These are phyloP conservation scores for Tokudaia tokunoshimensis DNA, from an alignment of 2,797 vertebrate genomes.

Conservation along the genomic window DNA sequence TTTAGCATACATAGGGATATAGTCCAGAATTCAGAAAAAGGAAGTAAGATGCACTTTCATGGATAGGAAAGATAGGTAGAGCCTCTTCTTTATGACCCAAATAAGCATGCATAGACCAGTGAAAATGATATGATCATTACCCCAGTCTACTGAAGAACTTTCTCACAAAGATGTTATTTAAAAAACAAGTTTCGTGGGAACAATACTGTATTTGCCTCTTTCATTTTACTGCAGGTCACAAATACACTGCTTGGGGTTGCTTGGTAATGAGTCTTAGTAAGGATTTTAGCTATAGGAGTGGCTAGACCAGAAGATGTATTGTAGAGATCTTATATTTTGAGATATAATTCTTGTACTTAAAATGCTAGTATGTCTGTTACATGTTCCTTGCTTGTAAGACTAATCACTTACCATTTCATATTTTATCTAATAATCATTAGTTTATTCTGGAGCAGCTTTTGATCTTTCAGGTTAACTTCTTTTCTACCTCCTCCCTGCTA, in stretches of 20 bases:
- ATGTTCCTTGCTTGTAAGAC: background rate
- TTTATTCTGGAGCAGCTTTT: background rate
- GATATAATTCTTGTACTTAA: background rate
- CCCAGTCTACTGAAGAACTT: constrained; percentile 20
- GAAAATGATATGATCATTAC: constrained; percentile 33
- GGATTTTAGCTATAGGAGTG: background rate
- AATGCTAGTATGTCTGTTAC: constrained; percentile 13
- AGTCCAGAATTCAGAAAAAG: constrained; percentile 27
- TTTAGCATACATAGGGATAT: background rate
- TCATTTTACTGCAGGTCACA: background rate
- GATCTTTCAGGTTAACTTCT: constrained; percentile 2
- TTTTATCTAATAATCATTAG: background rate
- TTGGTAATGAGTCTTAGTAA: background rate
- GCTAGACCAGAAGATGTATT: background rate
- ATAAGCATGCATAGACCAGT: background rate
- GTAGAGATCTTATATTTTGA: constrained; percentile 37
- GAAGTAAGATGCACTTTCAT: constrained; percentile 15
- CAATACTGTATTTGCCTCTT: background rate
- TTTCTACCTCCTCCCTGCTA: background rate
- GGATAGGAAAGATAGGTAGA: background rate
- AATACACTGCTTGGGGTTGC: background rate
- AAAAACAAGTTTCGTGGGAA: background rate
- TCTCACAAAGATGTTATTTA: background rate
- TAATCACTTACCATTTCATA: constrained; percentile 15
- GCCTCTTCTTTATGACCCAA: background rate